phyloP scores from a whole-genome alignment of 2,888 invertebrate species.

The Alloscopus bannaensis region DNA sequence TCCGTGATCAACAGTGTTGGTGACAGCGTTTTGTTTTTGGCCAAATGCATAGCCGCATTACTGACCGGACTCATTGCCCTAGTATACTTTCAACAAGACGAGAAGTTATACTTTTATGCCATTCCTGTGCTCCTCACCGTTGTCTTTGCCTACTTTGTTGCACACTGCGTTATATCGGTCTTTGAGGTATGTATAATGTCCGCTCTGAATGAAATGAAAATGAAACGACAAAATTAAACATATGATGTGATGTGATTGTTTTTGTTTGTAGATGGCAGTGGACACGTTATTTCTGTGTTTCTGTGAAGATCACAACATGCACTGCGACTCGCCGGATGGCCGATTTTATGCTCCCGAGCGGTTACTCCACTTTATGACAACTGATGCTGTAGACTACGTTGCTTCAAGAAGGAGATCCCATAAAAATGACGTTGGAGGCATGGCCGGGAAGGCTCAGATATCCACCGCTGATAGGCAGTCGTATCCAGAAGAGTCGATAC shows the following conservation, averaged over 20 bases:
- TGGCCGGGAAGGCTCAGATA: slow-evolving; percentile 29
- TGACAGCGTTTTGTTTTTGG: slow-evolving; percentile 93
- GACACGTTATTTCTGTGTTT: slow-evolving; percentile 95
- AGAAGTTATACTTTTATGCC: slow-evolving; percentile 87
- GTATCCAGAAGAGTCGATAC: slow-evolving; percentile 68
- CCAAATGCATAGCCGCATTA: slow-evolving; percentile 87
- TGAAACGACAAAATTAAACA: background rate
- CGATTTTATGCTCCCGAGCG: slow-evolving; percentile 66
- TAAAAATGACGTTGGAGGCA: slow-evolving; percentile 18
- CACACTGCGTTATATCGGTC: slow-evolving; percentile 93
- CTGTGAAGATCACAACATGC: slow-evolving; percentile 92
- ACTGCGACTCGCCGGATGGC: slow-evolving; percentile 77
- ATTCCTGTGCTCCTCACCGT: slow-evolving; percentile 90
- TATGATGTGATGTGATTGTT: background rate
- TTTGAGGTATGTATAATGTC: slow-evolving; percentile 85
- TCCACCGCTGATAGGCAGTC: slow-evolving; percentile 33
- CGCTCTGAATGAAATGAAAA: background rate
- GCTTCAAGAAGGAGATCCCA: slow-evolving; percentile 48
- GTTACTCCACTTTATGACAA: slow-evolving; percentile 67
- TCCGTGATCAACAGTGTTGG: slow-evolving; percentile 95
- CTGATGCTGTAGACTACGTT: slow-evolving; percentile 67
- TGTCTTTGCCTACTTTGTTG: slow-evolving; percentile 92
- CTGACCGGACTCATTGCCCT: slow-evolving; percentile 88
- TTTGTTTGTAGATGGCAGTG: slow-evolving; percentile 87
- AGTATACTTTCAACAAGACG: slow-evolving; percentile 84